Conservation (phyloP, 2,888 invertebrate species). For the Aphelenchoides bicaudatus region DNA sequence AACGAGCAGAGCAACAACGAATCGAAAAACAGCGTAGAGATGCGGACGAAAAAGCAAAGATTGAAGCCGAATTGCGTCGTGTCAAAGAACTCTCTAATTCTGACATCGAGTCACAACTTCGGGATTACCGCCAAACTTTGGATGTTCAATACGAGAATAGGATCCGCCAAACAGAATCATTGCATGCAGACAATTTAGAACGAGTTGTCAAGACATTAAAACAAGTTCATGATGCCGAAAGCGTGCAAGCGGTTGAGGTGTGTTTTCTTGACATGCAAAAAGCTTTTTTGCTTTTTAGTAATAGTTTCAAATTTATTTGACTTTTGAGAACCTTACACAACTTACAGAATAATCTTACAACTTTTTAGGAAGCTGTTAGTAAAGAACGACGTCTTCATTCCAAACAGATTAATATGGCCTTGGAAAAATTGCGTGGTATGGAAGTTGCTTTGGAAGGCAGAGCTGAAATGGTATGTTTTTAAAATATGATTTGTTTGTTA, state of each 20-base stretch:
- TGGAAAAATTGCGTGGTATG: slow-evolving; percentile 74
- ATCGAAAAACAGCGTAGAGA: too few species aligned
- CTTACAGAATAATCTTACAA: not conserved
- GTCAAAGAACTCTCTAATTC: slow-evolving; percentile 21
- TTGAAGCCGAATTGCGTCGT: slow-evolving; percentile 13
- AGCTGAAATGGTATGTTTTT: slow-evolving; percentile 40
- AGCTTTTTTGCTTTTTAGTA: slow-evolving; percentile 52
- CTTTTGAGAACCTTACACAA: too few species aligned
- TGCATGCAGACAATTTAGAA: slow-evolving; percentile 39
- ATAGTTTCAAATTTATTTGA: not conserved
- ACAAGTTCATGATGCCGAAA: slow-evolving; percentile 42
- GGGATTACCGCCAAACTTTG: slow-evolving; percentile 63
- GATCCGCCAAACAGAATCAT: slow-evolving; percentile 76
- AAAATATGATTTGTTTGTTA: slow-evolving; percentile 7
- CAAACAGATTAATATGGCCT: slow-evolving; percentile 71
- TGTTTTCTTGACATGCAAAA: slow-evolving; percentile 5
- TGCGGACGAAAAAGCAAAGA: slow-evolving; percentile 16
- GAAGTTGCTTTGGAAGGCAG: slow-evolving; percentile 71
- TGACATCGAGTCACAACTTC: slow-evolving; percentile 61
- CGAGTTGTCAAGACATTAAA: slow-evolving; percentile 41
- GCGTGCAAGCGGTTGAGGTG: slow-evolving; percentile 38
- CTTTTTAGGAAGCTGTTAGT: slow-evolving; percentile 65
- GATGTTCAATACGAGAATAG: slow-evolving; percentile 71
- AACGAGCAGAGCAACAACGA: too few species aligned
- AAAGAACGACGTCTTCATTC: slow-evolving; percentile 72